Base-by-base conservation (phyloP, 2,888 invertebrate species). In the Cecidostiba fungosa region DNA sequence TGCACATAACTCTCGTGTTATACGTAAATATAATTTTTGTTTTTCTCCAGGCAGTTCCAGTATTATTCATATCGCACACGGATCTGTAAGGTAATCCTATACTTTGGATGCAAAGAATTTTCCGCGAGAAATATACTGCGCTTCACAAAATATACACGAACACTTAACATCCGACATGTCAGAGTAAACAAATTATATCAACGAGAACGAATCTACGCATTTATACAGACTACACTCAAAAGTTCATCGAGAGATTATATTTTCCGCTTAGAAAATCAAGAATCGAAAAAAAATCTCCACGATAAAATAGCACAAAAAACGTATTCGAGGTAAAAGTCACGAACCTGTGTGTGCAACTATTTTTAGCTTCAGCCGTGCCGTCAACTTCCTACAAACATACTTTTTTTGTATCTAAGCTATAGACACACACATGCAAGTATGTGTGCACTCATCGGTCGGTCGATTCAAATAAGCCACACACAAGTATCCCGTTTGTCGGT, bases 381-480 rank as follows among this genome's bases (percentile, higher is more conserved):
- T 50, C 50, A 62, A 62, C n/a, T 62, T 62, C 62, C 62, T 62
- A 23, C 62, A 23, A 23, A 62, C 62, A 62, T 12, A 62, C 62
- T 62, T 62, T 62, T 62, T 50, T 5, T 10, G 3, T 6, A 10
- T 62, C n/a, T 26, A 59, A 59, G 19, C 59, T 5, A 23, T 0
- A 16, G 3, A 6, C 12, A 47, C n/a, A 0, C 4, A 23, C 19
- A 23, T 23, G 23, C 23, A 23, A 23, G 23, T n/a, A 23, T 12
- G 19, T 26, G 10, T 23, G 23, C 23, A 62, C 23, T 62, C 62
- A 62, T 62, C 62, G 62, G 62, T 26, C 19, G 26, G 23, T 26
- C 62, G 62, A 62, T 62, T 62, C 10, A 26, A 23, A 62, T 23
- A 19, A 0, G 19, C 23, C 10, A 10, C 26, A 62, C 23, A 4